Percentiles rank a stretch among this genome's conserved stretches.
phyloP scores from a whole-genome alignment of 2,797 vertebrate species.

The Sebastes hubbsi region DNA sequence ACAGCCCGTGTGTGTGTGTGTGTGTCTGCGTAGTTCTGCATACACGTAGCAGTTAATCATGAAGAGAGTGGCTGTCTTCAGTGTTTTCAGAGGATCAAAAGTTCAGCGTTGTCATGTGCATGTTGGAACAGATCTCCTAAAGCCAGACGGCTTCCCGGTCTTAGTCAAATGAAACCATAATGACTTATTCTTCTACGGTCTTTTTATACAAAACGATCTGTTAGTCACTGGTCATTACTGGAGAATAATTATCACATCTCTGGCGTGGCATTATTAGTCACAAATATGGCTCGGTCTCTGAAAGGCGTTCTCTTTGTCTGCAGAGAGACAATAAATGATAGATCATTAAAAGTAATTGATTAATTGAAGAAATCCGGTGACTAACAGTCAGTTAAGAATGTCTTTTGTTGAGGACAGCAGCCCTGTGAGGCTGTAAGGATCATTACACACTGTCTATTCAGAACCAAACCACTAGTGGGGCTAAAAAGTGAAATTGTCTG shows the following conservation, averaged over 20 bases:
- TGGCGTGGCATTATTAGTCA: neutral
- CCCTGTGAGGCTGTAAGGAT: neutral
- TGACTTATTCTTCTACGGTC: neutral
- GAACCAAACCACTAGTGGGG: neutral
- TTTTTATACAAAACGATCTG: neutral
- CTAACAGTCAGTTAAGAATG: neutral
- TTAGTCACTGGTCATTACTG: slow-evolving; percentile 10
- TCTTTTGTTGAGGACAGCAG: neutral
- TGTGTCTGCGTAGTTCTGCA: neutral
- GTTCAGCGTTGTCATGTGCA: slow-evolving; percentile 48
- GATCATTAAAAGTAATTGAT: neutral
- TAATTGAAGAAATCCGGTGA: neutral
- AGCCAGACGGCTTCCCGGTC: slow-evolving; percentile 7
- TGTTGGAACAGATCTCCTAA: slow-evolving; percentile 42
- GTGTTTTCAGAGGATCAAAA: slow-evolving; percentile 60
- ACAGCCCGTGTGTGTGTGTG: slow-evolving; percentile 10
- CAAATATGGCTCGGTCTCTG: neutral
- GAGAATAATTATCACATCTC: slow-evolving; percentile 13
- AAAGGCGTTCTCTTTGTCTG: neutral
- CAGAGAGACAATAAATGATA: neutral
- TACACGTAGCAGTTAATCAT: neutral
- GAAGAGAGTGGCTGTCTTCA: slow-evolving; percentile 24
- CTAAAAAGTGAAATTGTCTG: neutral
- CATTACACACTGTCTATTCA: neutral
- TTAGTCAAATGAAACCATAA: slow-evolving; percentile 20